These are phyloP conservation scores for Colletes gigas DNA, from an alignment of 1,140 invertebrate genomes.

Conservation along the genomic window DNA sequence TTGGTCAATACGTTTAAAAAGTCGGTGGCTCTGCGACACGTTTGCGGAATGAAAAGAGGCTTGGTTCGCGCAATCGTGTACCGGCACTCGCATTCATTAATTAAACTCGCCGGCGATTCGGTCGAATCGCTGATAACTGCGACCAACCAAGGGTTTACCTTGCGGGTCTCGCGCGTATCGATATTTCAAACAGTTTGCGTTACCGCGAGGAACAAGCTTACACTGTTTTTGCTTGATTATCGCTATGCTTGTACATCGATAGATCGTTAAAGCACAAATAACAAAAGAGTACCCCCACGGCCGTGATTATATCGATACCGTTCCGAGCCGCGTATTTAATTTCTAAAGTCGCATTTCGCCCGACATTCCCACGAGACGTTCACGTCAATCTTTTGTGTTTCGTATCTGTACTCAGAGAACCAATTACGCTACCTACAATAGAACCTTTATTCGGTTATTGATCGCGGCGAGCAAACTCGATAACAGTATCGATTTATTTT, in stretches of 20 bases:
- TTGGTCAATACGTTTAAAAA: constrained; percentile 15
- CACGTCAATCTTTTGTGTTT: no score
- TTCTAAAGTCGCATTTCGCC: no score
- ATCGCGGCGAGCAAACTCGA: no score
- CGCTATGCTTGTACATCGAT: not conserved
- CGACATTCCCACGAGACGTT: no score
- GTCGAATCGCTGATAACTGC: constrained; percentile 18
- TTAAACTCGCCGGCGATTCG: constrained; percentile 7
- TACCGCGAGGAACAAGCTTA: not conserved
- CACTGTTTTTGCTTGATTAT: not conserved
- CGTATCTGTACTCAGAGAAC: no score
- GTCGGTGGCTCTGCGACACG: not conserved
- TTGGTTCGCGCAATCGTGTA: not conserved
- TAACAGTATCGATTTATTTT: no score
- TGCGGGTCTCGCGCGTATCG: not conserved
- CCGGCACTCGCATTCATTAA: not conserved
- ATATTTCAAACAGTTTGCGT: not conserved
- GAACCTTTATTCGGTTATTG: no score
- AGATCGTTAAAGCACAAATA: not conserved
- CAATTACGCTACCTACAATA: no score
- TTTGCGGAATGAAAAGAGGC: not conserved
- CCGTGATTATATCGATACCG: no score
- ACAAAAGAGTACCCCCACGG: not conserved
- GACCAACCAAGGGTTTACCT: constrained; percentile 5
- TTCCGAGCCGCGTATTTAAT: no score